phyloP scores from a whole-genome alignment of 1,140 invertebrate species.

The Pygmarrhopalites habei region DNA sequence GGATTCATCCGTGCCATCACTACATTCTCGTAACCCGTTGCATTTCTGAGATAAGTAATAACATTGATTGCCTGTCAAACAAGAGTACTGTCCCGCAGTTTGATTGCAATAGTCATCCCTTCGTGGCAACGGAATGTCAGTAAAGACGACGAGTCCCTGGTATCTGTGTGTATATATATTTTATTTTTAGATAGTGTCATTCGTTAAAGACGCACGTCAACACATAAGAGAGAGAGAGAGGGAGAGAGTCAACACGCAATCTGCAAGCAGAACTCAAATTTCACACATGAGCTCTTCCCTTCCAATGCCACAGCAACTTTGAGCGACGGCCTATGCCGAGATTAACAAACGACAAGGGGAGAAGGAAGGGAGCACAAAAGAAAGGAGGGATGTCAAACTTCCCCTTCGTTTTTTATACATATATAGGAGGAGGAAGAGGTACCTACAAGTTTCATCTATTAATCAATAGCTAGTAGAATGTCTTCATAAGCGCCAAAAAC shows the following conservation, averaged over 20 bases:
- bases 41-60: constrained; percentile 66
- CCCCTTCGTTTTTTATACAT: too few species aligned
- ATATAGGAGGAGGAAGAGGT: too few species aligned
- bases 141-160: constrained; percentile 73
- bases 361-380: not conserved
- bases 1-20: constrained; percentile 81
- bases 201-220: constrained; percentile 11
- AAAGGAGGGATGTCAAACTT: not conserved
- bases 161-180: constrained; percentile 47
- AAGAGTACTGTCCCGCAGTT: constrained; percentile 64
- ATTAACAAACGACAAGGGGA: constrained; percentile 3
- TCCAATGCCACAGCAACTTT: too few species aligned
- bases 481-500: too few species aligned
- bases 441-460: too few species aligned
- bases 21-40: constrained; percentile 66
- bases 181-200: too few species aligned
- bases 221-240: not conserved
- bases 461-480: too few species aligned
- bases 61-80: constrained; percentile 65
- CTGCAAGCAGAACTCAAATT: too few species aligned
- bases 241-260: too few species aligned
- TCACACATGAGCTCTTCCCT: too few species aligned
- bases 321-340: not conserved
- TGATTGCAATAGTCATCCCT: constrained; percentile 63
- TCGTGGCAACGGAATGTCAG: constrained; percentile 67